Evolutionary conservation across 2,888 invertebrate species (phyloP).

Genomic region (Drosophila mulleri): DNA sequence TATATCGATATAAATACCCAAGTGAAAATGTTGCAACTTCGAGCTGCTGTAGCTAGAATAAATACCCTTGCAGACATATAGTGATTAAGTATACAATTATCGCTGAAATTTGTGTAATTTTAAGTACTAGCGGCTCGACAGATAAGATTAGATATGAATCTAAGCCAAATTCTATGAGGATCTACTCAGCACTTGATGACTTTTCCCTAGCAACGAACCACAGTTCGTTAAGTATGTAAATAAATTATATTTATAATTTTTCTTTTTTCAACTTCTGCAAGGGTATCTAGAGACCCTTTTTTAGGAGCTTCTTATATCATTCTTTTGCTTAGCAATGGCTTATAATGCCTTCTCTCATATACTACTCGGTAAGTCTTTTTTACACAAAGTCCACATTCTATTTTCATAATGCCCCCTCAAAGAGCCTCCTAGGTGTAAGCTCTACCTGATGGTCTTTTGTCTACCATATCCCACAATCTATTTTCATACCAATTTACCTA

Average conservation of each 20-base stretch:
- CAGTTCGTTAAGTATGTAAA: neutral
- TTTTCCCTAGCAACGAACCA: neutral
- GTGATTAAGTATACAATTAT: neutral
- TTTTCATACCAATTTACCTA: neutral
- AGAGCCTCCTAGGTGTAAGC: neutral
- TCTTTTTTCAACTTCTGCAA: neutral
- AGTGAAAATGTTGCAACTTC: neutral
- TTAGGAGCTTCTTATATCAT: neutral
- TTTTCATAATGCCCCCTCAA: too few relatives aligned
- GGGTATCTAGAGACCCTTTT: neutral
- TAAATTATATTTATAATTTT: too few relatives aligned
- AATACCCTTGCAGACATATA: conserved; percentile 1
- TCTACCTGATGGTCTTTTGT: neutral
- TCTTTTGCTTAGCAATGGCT: neutral
- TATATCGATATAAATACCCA: neutral
- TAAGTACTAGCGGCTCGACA: too few relatives aligned
- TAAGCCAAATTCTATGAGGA: neutral
- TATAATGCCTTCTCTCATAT: neutral
- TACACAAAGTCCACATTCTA: too few relatives aligned
- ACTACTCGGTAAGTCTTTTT: too few relatives aligned
- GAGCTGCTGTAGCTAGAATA: neutral
- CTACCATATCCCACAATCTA: neutral
- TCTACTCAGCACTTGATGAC: neutral
- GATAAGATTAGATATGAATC: neutral
- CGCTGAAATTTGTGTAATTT: neutral